Conservation (phyloP, 1,140 invertebrate genomes). For the Calephelis nemesis region DNA sequence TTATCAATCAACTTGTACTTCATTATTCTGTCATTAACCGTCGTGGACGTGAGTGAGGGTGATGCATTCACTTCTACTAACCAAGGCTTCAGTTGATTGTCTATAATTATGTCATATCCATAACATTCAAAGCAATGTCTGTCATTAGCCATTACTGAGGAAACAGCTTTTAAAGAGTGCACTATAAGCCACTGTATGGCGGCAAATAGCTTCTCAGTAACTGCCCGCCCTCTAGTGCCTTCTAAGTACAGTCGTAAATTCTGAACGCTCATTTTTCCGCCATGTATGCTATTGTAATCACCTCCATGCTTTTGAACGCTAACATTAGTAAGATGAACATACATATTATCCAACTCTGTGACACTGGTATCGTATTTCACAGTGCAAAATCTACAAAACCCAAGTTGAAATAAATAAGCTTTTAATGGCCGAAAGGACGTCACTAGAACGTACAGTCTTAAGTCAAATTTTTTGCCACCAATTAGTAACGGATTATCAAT, state of each 20-base stretch:
- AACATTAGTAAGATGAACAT: no score
- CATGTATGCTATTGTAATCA: no score
- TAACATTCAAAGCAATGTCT: slow-evolving; percentile 94
- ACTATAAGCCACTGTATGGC: no score
- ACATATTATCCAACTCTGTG: no score
- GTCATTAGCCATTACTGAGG: slow-evolving; percentile 89
- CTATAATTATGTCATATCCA: slow-evolving; percentile 95
- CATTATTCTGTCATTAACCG: slow-evolving; percentile 95
- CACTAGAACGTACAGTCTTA: slow-evolving; percentile 91
- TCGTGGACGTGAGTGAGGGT: slow-evolving; percentile 95
- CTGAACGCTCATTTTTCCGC: no score
- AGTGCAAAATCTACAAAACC: no score
- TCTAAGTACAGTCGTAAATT: slow-evolving; percentile 88
- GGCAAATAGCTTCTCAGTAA: no score
- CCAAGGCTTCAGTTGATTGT: slow-evolving; percentile 92
- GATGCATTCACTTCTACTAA: slow-evolving; percentile 78
- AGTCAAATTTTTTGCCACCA: slow-evolving; percentile 78
- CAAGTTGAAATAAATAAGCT: slow-evolving; percentile 89
- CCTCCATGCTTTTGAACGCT: no score
- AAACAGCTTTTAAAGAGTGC: no score
- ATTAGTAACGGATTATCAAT: slow-evolving; percentile 89
- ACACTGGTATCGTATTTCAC: no score
- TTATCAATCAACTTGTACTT: slow-evolving; percentile 98
- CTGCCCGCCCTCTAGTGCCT: slow-evolving; percentile 82
- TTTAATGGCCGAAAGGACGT: slow-evolving; percentile 90